Conservation (phyloP, 2,113 vertebrate genomes). For the Columba janthina region DNA sequence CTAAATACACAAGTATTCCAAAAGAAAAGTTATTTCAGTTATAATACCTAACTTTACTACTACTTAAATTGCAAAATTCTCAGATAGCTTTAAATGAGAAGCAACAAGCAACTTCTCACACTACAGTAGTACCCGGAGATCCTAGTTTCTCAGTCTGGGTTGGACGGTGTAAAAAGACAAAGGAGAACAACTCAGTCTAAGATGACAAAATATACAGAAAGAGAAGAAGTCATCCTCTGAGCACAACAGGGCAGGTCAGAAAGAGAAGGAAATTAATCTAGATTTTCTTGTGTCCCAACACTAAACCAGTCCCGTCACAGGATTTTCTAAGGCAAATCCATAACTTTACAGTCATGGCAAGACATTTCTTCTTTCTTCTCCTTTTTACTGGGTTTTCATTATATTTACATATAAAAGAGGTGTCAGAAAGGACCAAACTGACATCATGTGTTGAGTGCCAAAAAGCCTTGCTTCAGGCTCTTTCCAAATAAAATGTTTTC, state of each 20-base stretch:
- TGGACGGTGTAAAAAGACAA: background rate
- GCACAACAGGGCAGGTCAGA: background rate
- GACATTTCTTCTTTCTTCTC: background rate
- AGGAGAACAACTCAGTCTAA: background rate
- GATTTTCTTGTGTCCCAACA: background rate
- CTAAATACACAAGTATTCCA: background rate
- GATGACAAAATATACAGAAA: background rate
- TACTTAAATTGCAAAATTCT: background rate
- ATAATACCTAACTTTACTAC: background rate
- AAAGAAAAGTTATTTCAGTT: background rate
- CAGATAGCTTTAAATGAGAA: background rate
- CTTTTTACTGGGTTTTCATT: background rate
- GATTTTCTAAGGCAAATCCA: background rate
- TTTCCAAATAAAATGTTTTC: conserved; percentile 20
- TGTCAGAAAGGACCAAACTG: background rate
- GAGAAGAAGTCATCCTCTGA: background rate
- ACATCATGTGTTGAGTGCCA: background rate
- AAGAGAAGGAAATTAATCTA: background rate
- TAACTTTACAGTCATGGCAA: background rate
- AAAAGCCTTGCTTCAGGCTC: background rate
- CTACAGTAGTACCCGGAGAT: background rate
- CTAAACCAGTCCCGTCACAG: background rate
- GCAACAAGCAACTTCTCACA: background rate
- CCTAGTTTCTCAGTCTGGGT: background rate
- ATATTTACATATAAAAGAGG: background rate